Evolutionary conservation across 1,140 invertebrate genomes (phyloP), one percentile per base, ranked within the genome.

Genomic region (Ips nitidus): DNA sequence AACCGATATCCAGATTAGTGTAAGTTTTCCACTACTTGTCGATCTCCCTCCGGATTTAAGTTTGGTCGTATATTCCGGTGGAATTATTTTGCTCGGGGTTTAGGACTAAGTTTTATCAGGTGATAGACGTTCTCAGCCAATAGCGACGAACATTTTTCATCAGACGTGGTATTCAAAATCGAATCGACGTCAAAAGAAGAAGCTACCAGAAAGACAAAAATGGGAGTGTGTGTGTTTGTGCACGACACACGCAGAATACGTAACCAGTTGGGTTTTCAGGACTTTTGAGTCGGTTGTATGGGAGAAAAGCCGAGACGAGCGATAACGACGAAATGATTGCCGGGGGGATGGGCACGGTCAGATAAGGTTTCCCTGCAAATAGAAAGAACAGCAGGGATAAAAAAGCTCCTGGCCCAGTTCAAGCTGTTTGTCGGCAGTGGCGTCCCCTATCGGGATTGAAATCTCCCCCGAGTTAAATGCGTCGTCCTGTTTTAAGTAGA

Each of bases 321-420:
- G 67, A 69, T 69, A 69, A 69, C 67, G 67, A 63, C 61, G 47
- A 64, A 69, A 69, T 63, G 67, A 69, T 69, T 69, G 67, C 67
- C 61, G 57, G 39, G 60, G 22, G 67, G 67, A 69, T 69, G 67
- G 59, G 59, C 42, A 62, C 67, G 67, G 59, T 69, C 67, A 62
- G 67, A 69, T 69, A 69, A 69, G 60, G 67, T 69, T 63, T 63
- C 67, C 67, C 59, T 40, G 60, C 67, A 64, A 69, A 69, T 64
- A 69, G 67, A 69, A 69, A 69, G 67, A 68, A 68, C 56, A 60
- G 57, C 57, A 66, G 42, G 64, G 64, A 68, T 68, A 62, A 68
- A 68, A 68, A 68, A 47, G 66, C 66, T 56, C 58, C 59, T 63
- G 41, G 22, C 60, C 66, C 50, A 8, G 58, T 69, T 55, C 52